Evolutionary conservation across 2,797 vertebrate species (phyloP).

Genomic region (Odontamblyopus lacepedii): DNA sequence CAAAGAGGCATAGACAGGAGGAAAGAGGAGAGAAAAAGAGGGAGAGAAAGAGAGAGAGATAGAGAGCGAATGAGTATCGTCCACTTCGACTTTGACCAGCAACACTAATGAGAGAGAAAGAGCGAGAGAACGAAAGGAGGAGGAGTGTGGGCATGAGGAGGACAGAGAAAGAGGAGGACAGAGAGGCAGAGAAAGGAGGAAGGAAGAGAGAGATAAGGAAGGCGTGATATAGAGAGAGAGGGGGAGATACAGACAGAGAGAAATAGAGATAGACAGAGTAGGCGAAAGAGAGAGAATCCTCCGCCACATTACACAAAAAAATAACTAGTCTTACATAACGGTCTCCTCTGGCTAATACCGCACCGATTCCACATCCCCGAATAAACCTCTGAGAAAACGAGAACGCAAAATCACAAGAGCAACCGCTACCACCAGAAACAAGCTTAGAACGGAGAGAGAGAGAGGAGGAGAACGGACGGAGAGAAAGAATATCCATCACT

Average conservation of each 20-base stretch:
- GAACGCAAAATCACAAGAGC: not conserved
- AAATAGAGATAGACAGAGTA: not conserved
- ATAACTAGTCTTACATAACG: slow-evolving; percentile 33
- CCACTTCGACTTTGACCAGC: no score
- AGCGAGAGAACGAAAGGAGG: not conserved
- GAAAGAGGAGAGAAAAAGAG: no score
- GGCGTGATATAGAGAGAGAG: not conserved
- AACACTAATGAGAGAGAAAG: not conserved
- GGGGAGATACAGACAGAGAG: not conserved
- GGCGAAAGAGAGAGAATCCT: slow-evolving; percentile 29
- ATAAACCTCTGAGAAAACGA: slow-evolving; percentile 8
- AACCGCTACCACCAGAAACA: not conserved
- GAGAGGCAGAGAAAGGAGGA: not conserved
- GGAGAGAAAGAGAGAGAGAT: no score
- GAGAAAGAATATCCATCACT: no score
- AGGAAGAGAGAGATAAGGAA: no score
- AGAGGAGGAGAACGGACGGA: no score
- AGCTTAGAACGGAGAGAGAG: no score
- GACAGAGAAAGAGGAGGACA: not conserved
- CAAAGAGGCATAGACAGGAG: no score
- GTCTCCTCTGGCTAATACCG: slow-evolving; percentile 31
- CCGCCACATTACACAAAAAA: slow-evolving; percentile 37
- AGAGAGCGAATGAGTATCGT: no score
- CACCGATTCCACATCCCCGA: slow-evolving; percentile 13
- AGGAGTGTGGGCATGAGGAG: no score